Conservation (phyloP, 2,888 invertebrate species). For the Pristionchus exspectatus region DNA sequence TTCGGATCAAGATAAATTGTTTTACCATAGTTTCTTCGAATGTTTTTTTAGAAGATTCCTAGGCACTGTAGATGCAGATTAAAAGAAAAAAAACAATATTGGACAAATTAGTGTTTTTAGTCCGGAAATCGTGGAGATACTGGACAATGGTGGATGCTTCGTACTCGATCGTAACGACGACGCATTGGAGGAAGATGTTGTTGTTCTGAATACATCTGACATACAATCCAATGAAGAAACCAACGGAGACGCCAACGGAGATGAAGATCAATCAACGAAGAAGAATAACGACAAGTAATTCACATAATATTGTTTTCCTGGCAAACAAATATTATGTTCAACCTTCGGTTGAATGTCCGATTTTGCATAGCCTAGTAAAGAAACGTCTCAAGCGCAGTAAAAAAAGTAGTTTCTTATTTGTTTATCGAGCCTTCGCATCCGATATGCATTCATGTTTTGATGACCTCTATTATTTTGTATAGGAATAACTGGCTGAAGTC, state of each 20-base stretch:
- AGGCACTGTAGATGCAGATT: no score
- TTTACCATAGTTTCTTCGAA: no score
- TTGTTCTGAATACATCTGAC: constrained; percentile 16
- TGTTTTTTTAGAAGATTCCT: no score
- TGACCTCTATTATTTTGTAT: not conserved
- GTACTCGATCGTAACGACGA: constrained; percentile 28
- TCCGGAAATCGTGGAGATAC: constrained; percentile 16
- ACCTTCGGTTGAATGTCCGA: no score
- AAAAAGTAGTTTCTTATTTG: no score
- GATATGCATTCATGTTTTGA: not conserved
- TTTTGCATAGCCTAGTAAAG: no score
- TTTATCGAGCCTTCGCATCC: no score
- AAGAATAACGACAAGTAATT: not conserved
- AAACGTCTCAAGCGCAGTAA: no score
- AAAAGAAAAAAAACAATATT: not conserved
- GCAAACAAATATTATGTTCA: no score
- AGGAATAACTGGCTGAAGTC: constrained; percentile 5
- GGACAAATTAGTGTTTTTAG: not conserved
- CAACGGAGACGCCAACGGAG: not conserved
- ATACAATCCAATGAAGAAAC: not conserved
- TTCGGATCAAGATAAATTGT: not conserved
- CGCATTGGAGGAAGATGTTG: not conserved
- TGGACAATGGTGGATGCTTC: constrained; percentile 33
- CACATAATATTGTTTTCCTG: no score
- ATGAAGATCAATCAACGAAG: not conserved